These are phyloP conservation scores for Aegotheles bennettii DNA, from an alignment of 2,113 vertebrate species.

Conservation along the genomic window DNA sequence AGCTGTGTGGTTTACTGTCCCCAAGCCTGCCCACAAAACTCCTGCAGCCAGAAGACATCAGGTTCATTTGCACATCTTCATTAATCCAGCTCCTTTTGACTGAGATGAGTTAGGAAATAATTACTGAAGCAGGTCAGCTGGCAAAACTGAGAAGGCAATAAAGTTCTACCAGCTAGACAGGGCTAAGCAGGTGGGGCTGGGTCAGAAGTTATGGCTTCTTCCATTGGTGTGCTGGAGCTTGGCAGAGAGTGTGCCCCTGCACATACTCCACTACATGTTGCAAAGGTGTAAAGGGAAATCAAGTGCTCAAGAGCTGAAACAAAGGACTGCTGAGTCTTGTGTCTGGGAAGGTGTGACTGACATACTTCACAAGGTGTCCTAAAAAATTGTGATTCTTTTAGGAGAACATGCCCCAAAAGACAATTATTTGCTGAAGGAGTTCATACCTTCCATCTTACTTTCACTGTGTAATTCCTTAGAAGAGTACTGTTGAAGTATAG, in stretches of 20 bases:
- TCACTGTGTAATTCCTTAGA: neutral
- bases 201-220: neutral
- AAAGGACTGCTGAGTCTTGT: neutral
- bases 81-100: neutral
- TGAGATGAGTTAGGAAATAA: neutral
- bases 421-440: neutral
- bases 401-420: neutral
- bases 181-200: neutral
- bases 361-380: neutral
- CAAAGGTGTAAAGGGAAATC: neutral
- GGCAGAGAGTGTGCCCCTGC: neutral
- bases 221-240: neutral
- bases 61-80: neutral
- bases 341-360: neutral
- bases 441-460: neutral
- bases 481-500: neutral
- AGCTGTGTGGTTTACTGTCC: neutral
- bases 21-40: neutral
- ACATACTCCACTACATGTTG: neutral
- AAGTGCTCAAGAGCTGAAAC: neutral
- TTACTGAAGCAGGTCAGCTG: neutral
- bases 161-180: neutral
- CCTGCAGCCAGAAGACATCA: neutral
- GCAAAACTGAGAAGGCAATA: neutral
- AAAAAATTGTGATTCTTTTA: neutral